These are phyloP conservation scores for Myocastor coypus DNA, from an alignment of 2,113 vertebrate species.

Conservation along the genomic window DNA sequence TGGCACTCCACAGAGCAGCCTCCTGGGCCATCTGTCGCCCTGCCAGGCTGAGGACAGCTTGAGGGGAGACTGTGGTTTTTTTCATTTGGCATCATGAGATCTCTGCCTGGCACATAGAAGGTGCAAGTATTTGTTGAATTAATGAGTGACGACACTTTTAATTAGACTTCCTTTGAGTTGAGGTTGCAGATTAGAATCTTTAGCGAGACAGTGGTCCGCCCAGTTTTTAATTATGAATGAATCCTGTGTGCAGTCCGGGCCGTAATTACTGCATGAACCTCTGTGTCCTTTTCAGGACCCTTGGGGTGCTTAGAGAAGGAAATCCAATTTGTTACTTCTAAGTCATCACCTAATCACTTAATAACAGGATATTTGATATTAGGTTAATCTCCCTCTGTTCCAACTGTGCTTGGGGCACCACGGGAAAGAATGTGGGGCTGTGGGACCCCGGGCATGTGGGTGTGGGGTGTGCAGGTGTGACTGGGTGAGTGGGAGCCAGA, in stretches of 20 bases:
- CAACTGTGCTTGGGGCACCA: fast-evolving
- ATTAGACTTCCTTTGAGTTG: conserved; percentile 53
- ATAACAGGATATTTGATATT: neutral
- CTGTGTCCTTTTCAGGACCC: neutral
- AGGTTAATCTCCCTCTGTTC: conserved; percentile 13
- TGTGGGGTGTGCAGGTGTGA: neutral
- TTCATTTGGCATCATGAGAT: neutral
- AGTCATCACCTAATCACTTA: conserved; percentile 36
- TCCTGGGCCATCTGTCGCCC: neutral
- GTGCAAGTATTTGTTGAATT: neutral
- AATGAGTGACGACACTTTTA: conserved; percentile 9
- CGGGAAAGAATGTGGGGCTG: neutral
- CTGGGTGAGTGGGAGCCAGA: neutral
- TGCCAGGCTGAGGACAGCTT: neutral
- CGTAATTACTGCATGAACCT: fast-evolving
- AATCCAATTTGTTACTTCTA: conserved; percentile 36
- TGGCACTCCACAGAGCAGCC: fast-evolving
- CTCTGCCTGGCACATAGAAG: neutral
- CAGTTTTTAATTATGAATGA: neutral
- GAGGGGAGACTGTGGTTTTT: neutral
- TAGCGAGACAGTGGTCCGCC: neutral
- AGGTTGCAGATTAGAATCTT: conserved; percentile 45
- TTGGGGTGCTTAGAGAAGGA: neutral
- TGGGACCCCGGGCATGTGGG: fast-evolving
- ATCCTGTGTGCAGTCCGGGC: fast-evolving